These are phyloP conservation scores for Diplogasteroides magnus DNA, from an alignment of 1,140 invertebrate genomes.

Conservation along the genomic window DNA sequence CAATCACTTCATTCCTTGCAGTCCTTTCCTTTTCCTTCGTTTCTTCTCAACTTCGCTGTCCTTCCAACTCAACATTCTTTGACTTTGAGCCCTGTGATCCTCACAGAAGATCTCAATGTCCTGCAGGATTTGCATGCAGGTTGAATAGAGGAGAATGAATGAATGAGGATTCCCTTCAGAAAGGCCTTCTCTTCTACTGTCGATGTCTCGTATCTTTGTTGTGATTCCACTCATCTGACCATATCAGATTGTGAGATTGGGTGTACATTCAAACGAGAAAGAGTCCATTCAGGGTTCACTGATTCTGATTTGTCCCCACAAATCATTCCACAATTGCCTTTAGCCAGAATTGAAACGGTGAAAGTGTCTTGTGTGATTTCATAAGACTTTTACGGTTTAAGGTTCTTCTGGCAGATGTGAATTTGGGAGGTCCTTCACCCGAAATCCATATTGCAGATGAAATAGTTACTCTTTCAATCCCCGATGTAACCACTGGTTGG, in stretches of 20 bases:
- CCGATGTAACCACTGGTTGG: not conserved
- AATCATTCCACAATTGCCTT: not conserved
- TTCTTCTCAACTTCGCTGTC: not conserved
- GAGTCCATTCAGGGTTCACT: not conserved
- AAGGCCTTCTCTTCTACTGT: too few species aligned
- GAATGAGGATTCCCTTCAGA: too few species aligned
- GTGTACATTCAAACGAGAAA: too few species aligned
- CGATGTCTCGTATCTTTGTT: not conserved
- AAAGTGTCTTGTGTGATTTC: not conserved
- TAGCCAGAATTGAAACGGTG: not conserved
- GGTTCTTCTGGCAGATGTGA: not conserved
- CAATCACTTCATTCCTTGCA: not conserved
- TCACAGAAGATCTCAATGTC: not conserved
- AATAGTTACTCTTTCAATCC: not conserved
- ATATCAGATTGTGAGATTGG: not conserved
- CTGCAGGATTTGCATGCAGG: not conserved
- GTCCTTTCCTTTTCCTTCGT: conserved; percentile 1
- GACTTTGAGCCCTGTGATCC: not conserved
- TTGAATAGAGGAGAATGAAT: not conserved
- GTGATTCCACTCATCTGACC: not conserved
- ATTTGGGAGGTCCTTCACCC: not conserved
- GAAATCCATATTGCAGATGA: not conserved
- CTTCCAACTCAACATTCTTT: not conserved
- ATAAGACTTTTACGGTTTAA: not conserved
- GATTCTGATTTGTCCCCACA: not conserved